Evolutionary conservation across 2,113 vertebrate genomes (phyloP).

Genomic region (Argyrosomus japonicus): DNA sequence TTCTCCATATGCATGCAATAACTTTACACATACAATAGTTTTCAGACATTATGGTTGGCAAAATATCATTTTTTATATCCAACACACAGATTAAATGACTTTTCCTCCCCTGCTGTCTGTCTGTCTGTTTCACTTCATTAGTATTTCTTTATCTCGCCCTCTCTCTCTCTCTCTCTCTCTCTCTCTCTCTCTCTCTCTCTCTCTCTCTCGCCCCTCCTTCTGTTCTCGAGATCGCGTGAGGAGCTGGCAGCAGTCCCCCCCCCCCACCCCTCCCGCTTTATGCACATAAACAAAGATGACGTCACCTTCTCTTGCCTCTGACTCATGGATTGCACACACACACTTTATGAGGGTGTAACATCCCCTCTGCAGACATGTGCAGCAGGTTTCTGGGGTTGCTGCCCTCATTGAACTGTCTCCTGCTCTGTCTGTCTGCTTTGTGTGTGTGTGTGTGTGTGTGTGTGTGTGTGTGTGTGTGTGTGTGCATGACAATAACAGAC

Average conservation of each 20-base stretch:
- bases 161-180: conserved; percentile 21
- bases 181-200: conserved; percentile 15
- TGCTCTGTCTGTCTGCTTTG: neutral
- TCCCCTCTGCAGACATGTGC: conserved; percentile 26
- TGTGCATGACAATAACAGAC: neutral
- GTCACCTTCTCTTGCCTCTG: conserved; percentile 67
- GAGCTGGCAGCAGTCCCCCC: conserved; percentile 37
- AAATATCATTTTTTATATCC: neutral
- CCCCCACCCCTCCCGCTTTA: conserved; percentile 45
- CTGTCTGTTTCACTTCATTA: conserved; percentile 13
- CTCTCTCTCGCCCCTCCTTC: conserved; percentile 14
- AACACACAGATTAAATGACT: neutral
- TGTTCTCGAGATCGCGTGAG: conserved; percentile 53
- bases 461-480: neutral
- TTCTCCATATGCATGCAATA: neutral
- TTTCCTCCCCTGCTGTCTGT: neutral
- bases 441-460: neutral
- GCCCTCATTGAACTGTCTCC: conserved; percentile 30
- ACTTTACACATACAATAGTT: neutral
- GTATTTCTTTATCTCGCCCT: conserved; percentile 39
- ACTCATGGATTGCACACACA: conserved; percentile 30
- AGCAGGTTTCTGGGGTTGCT: conserved; percentile 43
- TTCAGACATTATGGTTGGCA: neutral
- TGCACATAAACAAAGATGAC: conserved; percentile 83
- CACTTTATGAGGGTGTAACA: conserved; percentile 24